phyloP scores from a whole-genome alignment of 1,140 invertebrate genomes.

The Chymomyza costata region DNA sequence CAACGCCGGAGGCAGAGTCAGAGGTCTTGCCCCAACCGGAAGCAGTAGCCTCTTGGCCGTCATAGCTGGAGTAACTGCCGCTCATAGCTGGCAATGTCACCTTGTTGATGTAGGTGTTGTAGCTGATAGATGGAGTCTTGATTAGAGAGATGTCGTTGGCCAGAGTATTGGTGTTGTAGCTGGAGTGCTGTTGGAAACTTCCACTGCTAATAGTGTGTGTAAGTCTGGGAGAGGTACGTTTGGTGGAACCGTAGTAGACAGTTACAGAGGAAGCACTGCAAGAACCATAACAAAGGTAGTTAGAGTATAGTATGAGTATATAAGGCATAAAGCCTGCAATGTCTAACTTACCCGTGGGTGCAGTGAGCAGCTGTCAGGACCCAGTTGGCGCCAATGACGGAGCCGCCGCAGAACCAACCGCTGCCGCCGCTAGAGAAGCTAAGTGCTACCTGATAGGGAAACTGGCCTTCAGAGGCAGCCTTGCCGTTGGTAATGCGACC shows the following conservation, averaged over 20 bases:
- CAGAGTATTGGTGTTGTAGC: conserved; percentile 6
- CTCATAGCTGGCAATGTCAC: neutral
- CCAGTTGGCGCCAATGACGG: conserved; percentile 77
- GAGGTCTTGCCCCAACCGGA: conserved; percentile 4
- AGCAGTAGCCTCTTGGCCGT: neutral
- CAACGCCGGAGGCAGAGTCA: neutral
- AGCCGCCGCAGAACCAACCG: conserved; percentile 79
- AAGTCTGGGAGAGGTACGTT: conserved; percentile 6
- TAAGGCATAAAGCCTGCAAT: neutral
- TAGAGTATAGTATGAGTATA: neutral
- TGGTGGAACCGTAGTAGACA: conserved; percentile 18
- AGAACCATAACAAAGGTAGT: neutral
- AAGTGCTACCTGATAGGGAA: conserved; percentile 76
- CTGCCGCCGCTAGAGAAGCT: conserved; percentile 46
- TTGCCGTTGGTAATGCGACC: conserved; percentile 32
- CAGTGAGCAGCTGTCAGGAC: conserved; percentile 79
- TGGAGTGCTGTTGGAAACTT: conserved; percentile 6
- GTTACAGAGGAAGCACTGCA: conserved; percentile 7
- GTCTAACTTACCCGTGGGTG: neutral
- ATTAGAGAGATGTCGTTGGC: neutral
- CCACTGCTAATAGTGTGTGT: conserved; percentile 1
- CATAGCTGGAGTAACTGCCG: neutral
- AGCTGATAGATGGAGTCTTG: neutral
- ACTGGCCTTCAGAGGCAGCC: conserved; percentile 56
- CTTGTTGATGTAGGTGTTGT: neutral